These are phyloP conservation scores for Neofelis nebulosa DNA, from an alignment of 2,113 vertebrate species.

Conservation along the genomic window DNA sequence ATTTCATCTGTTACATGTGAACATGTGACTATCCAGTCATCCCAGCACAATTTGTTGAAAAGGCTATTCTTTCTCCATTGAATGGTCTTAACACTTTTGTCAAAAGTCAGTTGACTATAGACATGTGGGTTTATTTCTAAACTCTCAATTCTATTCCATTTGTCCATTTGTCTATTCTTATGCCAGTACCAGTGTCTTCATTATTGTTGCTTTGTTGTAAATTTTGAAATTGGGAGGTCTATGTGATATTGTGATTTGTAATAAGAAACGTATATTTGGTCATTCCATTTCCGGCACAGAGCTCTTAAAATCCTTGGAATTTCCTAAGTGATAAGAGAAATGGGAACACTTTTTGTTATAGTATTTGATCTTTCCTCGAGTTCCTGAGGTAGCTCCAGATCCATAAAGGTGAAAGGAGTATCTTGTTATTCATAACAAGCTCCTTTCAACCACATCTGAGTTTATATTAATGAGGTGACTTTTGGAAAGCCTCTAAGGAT, in stretches of 20 bases:
- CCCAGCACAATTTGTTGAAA: background rate
- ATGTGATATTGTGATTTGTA: background rate
- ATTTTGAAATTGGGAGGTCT: background rate
- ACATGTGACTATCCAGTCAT: background rate
- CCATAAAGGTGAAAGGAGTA: background rate
- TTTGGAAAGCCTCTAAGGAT: background rate
- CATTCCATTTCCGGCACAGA: background rate
- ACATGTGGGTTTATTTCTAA: background rate
- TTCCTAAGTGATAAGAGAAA: background rate
- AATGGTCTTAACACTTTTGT: background rate
- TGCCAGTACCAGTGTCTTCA: background rate
- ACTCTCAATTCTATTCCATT: background rate
- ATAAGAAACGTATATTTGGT: background rate
- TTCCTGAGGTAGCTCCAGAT: background rate
- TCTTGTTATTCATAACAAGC: background rate
- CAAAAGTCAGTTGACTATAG: background rate
- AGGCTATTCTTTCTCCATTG: background rate
- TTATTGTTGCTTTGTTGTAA: background rate
- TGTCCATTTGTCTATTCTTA: background rate
- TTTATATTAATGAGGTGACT: background rate
- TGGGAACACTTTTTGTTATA: background rate
- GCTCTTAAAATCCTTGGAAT: background rate
- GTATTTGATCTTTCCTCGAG: background rate
- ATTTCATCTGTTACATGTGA: background rate
- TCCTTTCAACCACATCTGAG: too few relatives aligned